Evolutionary conservation across 2,113 vertebrate species (phyloP), one percentile per base, ranked within the genome.

Genomic region (Anhinga anhinga): DNA sequence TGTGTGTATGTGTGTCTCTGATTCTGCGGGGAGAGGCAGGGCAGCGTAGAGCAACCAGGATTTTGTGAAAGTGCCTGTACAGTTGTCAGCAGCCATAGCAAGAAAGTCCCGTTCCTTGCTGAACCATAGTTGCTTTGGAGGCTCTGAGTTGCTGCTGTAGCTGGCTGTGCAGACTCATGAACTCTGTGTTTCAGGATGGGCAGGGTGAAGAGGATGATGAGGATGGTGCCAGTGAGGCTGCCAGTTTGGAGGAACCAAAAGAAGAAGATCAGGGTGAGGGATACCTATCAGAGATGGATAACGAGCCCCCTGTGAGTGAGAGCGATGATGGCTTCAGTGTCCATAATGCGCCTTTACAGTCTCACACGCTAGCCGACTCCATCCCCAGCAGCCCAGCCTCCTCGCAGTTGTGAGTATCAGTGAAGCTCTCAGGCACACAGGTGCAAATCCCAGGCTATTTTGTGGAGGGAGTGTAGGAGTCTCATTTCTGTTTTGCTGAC

Each of bases 381-480:
- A 99, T 99, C 88, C 99, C 99, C 97, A 99, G 99, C 98, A 99
- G 99, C 97, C 99, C 99, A 3, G 99, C 99, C 74, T 99, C 99
- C 65, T 99, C 99, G 1, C 99, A 99, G 95, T 99, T 99, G 99
- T 99, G 96, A 98, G 99, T 98, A 98, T 98, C 86, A 58, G 50
- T 38, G 86, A 74, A 84, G 55, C n/a, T 63, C 79, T 72, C 25
- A 9, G 73, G 62, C 82, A 71, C 20, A 2, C 21, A 26, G 59
- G 15, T 84, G 63, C 38, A 82, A 52, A 71, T 45, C 44, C 69
- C 61, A 61, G 30, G 3, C 47, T 82, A 4, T 45, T 82, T 65
- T 63, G 34, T 49, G 50, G 65, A 45, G 77, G 25, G 6, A 50
- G 9, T 5, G 2, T 7, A 83, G 88, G 65, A 73, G 61, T 85